phyloP scores from a whole-genome alignment of 2,888 invertebrate species.

The Macrophya annulata region DNA sequence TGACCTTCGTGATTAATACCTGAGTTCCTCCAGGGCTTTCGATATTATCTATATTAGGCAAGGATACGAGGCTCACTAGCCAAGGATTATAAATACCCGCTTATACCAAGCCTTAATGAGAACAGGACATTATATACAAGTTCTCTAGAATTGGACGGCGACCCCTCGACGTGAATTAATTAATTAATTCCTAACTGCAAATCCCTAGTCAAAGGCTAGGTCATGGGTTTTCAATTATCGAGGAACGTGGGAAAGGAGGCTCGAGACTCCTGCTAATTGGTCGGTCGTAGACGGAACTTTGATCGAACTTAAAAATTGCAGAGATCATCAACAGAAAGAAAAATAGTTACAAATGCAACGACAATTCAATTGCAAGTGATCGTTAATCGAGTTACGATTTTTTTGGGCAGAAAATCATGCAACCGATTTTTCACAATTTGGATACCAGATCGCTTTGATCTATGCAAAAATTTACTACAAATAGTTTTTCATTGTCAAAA shows the following conservation, averaged over 20 bases:
- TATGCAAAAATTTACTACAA: no score
- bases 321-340: not conserved
- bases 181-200: conserved; percentile 46
- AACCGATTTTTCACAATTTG: no score
- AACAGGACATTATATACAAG: conserved; percentile 36
- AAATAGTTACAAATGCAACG: not conserved
- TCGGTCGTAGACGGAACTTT: not conserved
- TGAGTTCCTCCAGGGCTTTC: not conserved
- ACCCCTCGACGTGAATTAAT: conserved; percentile 46
- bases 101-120: conserved; percentile 29
- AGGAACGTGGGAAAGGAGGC: conserved; percentile 22
- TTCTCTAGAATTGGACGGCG: conserved; percentile 38
- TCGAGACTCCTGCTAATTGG: conserved; percentile 46
- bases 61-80: not conserved
- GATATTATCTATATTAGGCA: conserved; percentile 26
- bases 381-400: no score
- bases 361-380: no score
- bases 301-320: not conserved
- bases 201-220: conserved; percentile 49
- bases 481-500: no score
- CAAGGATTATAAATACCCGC: conserved; percentile 11
- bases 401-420: no score
- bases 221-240: conserved; percentile 54
- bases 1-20: not conserved
- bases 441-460: no score